Conservation (phyloP, 2,113 vertebrate genomes). For the Struthidea cinerea region DNA sequence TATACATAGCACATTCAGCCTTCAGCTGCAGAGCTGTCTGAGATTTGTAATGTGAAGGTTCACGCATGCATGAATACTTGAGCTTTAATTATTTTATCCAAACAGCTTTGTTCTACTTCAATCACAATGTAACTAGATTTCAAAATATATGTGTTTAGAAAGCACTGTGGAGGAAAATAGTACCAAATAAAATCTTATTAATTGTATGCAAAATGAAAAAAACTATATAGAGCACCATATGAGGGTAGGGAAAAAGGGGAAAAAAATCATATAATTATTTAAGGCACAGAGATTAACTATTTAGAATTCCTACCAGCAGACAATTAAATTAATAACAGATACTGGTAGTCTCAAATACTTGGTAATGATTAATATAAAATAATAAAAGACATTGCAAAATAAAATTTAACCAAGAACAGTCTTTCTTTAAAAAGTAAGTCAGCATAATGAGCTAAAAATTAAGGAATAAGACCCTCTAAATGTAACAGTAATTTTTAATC, state of each 20-base stretch:
- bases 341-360: background rate
- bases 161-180: background rate
- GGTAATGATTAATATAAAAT: background rate
- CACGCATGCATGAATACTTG: background rate
- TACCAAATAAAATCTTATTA: background rate
- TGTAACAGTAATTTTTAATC: background rate
- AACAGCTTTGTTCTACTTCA: background rate
- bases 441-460: background rate
- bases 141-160: background rate
- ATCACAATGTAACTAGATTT: background rate
- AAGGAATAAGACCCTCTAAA: background rate
- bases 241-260: background rate
- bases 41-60: background rate
- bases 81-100: background rate
- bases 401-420: background rate
- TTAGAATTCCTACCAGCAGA: background rate
- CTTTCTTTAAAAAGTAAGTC: background rate
- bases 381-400: background rate
- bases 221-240: background rate
- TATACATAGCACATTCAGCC: background rate
- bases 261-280: background rate
- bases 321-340: background rate
- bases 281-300: background rate
- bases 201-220: background rate
- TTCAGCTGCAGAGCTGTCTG: background rate